Percentiles rank a stretch among this genome's conserved stretches.
Conservation (phyloP, 2,797 vertebrate species). For the Bovichtus variegatus region DNA sequence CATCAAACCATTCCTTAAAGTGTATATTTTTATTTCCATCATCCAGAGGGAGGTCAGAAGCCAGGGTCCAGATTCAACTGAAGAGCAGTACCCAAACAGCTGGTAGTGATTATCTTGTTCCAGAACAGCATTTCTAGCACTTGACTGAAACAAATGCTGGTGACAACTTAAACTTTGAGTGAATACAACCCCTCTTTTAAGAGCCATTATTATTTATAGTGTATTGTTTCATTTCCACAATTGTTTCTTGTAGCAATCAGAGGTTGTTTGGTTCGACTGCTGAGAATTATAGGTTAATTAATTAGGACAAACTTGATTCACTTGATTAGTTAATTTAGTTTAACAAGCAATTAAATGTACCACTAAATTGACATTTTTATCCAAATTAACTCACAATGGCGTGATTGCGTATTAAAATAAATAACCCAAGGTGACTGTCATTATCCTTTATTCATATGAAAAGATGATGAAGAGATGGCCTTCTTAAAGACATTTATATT, state of each 20-base stretch:
- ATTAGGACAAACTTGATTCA: slow-evolving; percentile 15
- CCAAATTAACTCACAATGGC: slow-evolving; percentile 8
- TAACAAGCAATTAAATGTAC: slow-evolving; percentile 1
- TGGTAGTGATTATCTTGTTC: background rate
- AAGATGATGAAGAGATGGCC: background rate
- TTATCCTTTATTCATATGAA: slow-evolving; percentile 18
- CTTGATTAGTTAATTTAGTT: slow-evolving; percentile 14
- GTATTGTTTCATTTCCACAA: background rate
- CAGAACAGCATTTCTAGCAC: background rate
- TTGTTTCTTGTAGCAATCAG: slow-evolving; percentile 2
- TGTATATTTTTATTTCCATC: background rate
- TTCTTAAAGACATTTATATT: background rate
- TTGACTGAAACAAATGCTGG: background rate
- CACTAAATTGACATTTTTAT: slow-evolving; percentile 1
- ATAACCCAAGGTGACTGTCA: slow-evolving; percentile 7
- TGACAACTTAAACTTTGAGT: background rate
- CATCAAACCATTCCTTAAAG: background rate
- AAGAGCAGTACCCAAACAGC: background rate
- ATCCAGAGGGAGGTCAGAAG: background rate
- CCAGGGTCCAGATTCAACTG: background rate
- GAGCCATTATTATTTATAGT: background rate
- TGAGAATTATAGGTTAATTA: background rate
- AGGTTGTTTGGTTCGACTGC: background rate
- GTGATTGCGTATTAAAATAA: slow-evolving; percentile 8
- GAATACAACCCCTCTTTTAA: background rate